Evolutionary conservation across 2,888 invertebrate genomes (phyloP).

Genomic region (Eupithecia abbreviata): DNA sequence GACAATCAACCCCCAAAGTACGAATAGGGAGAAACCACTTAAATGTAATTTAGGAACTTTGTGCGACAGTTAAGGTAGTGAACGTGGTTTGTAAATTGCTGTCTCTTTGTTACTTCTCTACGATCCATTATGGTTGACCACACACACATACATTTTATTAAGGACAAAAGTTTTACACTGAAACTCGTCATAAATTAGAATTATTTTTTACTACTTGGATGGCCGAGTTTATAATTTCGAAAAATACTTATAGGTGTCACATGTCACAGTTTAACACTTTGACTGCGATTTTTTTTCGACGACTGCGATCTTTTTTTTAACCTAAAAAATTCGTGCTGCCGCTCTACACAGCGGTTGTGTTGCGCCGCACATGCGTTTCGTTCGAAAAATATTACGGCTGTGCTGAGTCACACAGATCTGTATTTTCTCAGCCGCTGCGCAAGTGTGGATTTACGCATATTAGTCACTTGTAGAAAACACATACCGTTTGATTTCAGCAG

Average conservation of each 20-base stretch:
- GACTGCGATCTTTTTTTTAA: no score
- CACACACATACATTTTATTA: not conserved
- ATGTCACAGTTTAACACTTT: no score
- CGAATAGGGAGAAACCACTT: constrained; percentile 27
- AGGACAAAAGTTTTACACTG: not conserved
- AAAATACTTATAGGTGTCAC: not conserved
- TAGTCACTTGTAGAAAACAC: no score
- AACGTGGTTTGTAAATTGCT: constrained; percentile 31
- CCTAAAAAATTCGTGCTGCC: no score
- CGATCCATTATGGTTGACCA: constrained; percentile 7
- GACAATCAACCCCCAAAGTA: constrained; percentile 22
- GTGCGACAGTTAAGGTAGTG: constrained; percentile 14
- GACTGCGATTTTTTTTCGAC: no score
- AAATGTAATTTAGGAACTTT: constrained; percentile 27
- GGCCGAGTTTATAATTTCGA: not conserved
- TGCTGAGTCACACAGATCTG: no score
- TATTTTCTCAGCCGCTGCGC: no score
- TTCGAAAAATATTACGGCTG: no score
- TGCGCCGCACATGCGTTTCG: no score
- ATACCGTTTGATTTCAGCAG: no score
- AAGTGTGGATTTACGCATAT: no score
- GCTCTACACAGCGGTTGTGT: no score
- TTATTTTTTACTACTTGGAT: not conserved
- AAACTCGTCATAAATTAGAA: not conserved
- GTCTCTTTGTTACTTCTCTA: constrained; percentile 12